Evolutionary conservation across 1,140 invertebrate genomes (phyloP).

Genomic region (Cyrtorhinus lividipennis): DNA sequence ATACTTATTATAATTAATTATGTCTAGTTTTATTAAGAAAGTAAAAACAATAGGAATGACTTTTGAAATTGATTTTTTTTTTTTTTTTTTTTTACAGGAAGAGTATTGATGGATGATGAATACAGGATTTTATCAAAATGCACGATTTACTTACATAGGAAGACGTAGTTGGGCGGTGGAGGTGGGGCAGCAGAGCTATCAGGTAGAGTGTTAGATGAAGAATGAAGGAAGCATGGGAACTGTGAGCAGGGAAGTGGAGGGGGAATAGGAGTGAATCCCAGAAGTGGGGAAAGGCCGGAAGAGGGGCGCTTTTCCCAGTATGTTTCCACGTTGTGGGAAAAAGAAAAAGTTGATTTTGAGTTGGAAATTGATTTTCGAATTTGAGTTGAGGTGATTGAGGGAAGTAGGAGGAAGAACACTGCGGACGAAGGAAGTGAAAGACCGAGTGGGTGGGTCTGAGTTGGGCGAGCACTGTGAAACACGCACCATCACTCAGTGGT

Average conservation of each 20-base stretch:
- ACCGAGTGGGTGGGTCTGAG: too few relatives aligned
- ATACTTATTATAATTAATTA: too few relatives aligned
- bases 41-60: too few relatives aligned
- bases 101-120: too few relatives aligned
- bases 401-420: not conserved
- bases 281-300: not conserved
- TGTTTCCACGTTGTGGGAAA: not conserved
- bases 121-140: not conserved
- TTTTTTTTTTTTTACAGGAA: too few relatives aligned
- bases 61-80: too few relatives aligned
- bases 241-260: not conserved
- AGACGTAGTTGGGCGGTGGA: not conserved
- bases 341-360: not conserved
- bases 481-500: not conserved
- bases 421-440: too few relatives aligned
- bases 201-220: not conserved
- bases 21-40: too few relatives aligned
- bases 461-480: too few relatives aligned
- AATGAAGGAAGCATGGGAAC: slow-evolving; percentile 3
- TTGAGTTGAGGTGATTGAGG: not conserved
- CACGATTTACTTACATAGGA: not conserved
- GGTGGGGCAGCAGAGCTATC: not conserved
- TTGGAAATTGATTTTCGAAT: not conserved
- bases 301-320: not conserved
- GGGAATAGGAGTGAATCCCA: not conserved